phyloP scores from a whole-genome alignment of 2,797 vertebrate genomes.

The Leptatherina wallacei region DNA sequence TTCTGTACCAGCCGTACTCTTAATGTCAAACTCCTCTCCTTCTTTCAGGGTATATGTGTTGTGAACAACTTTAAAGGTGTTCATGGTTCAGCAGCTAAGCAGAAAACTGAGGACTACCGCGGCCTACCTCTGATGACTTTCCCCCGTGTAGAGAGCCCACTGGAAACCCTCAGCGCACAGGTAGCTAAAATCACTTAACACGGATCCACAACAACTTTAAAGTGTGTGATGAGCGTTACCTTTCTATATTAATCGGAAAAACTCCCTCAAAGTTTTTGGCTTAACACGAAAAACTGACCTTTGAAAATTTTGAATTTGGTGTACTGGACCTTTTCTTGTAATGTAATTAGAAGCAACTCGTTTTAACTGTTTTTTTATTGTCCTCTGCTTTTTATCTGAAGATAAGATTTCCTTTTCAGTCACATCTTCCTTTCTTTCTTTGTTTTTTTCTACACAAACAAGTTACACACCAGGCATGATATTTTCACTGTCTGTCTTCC shows the following conservation, averaged over 20 bases:
- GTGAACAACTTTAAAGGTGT: slow-evolving; percentile 97
- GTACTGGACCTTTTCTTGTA: slow-evolving; percentile 10
- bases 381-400: not conserved
- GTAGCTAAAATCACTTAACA: slow-evolving; percentile 77
- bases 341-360: slow-evolving; percentile 11
- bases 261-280: slow-evolving; percentile 22
- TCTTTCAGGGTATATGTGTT: slow-evolving; percentile 91
- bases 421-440: slow-evolving; percentile 26
- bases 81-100: slow-evolving; percentile 86
- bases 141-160: slow-evolving; percentile 95
- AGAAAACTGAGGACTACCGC: slow-evolving; percentile 92
- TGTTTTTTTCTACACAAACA: slow-evolving; percentile 38
- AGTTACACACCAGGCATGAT: slow-evolving; percentile 56
- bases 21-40: slow-evolving; percentile 12
- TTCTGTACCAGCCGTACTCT: not conserved
- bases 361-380: slow-evolving; percentile 18
- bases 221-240: slow-evolving; percentile 43
- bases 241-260: slow-evolving; percentile 33
- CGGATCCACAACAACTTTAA: slow-evolving; percentile 35
- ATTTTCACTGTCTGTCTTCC: slow-evolving; percentile 44
- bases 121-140: slow-evolving; percentile 96
- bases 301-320: slow-evolving; percentile 26
- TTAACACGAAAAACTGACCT: slow-evolving; percentile 23
- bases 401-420: not conserved
- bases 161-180: slow-evolving; percentile 98